These are phyloP conservation scores for Eidolon helvum DNA, from an alignment of 2,113 vertebrate genomes.

Conservation along the genomic window DNA sequence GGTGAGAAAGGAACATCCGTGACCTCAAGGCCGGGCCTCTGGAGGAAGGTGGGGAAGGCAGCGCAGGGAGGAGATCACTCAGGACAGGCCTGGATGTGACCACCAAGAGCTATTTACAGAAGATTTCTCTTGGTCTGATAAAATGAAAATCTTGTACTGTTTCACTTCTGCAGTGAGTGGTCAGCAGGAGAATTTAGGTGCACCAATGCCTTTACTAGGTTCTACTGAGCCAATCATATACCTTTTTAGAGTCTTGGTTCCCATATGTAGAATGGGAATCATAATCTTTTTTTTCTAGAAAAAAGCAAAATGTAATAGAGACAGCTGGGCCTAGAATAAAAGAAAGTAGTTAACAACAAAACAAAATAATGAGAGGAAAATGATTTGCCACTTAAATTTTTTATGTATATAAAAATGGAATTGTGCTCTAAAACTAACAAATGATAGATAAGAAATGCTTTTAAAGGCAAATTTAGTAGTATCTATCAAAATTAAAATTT, in stretches of 20 bases:
- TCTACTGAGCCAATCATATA: background rate
- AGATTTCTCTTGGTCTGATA: background rate
- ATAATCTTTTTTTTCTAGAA: background rate
- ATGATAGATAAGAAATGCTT: background rate
- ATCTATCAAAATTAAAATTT: background rate
- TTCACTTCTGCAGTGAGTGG: background rate
- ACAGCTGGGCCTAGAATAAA: background rate
- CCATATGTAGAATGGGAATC: background rate
- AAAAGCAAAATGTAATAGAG: background rate
- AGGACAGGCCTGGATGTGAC: background rate
- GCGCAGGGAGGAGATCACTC: background rate
- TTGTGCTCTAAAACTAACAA: background rate
- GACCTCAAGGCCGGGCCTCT: too few relatives aligned
- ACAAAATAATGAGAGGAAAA: background rate
- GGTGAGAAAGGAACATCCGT: background rate
- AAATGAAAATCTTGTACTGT: background rate
- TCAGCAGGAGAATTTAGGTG: background rate
- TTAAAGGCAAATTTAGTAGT: background rate
- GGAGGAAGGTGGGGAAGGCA: background rate
- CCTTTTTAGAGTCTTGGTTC: background rate
- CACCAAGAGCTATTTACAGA: background rate
- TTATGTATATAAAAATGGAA: background rate
- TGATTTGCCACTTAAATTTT: background rate
- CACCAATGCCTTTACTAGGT: background rate
- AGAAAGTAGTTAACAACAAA: background rate